Evolutionary conservation across 2,797 vertebrate species (phyloP).

Genomic region (Coreius guichenoti): DNA sequence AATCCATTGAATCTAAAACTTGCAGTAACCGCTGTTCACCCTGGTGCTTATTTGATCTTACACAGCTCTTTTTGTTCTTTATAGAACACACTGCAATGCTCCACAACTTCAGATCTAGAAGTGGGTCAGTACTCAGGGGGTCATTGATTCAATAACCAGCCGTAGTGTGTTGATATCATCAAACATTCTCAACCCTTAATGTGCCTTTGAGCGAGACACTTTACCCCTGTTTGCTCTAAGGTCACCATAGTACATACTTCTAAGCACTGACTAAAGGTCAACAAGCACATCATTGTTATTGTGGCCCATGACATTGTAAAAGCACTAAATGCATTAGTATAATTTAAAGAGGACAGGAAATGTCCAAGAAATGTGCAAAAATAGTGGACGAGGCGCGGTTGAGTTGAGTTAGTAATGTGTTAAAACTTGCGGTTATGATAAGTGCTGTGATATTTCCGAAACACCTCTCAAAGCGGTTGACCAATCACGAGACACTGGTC

Average conservation of each 20-base stretch:
- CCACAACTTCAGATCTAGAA: conserved; percentile 17
- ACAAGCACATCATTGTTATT: conserved; percentile 3
- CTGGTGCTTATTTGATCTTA: conserved; percentile 25
- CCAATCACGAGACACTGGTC: neutral
- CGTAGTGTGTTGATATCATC: conserved; percentile 7
- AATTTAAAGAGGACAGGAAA: too few species aligned
- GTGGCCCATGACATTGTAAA: neutral
- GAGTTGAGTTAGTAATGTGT: neutral
- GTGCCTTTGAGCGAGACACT: conserved; percentile 20
- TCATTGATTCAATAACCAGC: conserved; percentile 43
- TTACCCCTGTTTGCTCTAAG: neutral
- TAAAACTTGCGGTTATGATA: neutral
- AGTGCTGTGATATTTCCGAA: neutral
- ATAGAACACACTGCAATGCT: conserved; percentile 18
- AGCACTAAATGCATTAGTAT: neutral
- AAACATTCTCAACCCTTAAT: conserved; percentile 10
- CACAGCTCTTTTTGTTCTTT: conserved; percentile 31
- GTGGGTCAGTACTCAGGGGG: conserved; percentile 39
- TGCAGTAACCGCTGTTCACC: neutral
- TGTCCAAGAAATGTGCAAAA: too few species aligned
- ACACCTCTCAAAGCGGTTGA: neutral
- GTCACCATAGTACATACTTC: conserved; percentile 21
- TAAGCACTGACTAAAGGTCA: conserved; percentile 14
- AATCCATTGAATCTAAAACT: conserved; percentile 12
- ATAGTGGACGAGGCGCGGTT: neutral